Evolutionary conservation across 2,113 vertebrate species (phyloP).

Genomic region (Erythrocebus patas): DNA sequence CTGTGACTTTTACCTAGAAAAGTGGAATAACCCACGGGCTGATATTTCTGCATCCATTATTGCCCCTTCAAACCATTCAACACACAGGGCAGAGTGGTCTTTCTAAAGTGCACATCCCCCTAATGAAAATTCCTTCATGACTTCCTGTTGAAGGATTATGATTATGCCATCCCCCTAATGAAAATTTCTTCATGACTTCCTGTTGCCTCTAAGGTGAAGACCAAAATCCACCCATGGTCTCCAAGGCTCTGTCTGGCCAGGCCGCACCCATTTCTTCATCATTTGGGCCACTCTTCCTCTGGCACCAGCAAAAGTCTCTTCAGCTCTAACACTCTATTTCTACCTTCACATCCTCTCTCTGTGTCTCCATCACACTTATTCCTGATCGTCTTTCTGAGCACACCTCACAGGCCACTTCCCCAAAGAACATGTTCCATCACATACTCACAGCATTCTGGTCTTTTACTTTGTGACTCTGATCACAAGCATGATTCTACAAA

Average conservation of each 20-base stretch:
- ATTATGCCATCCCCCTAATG: neutral
- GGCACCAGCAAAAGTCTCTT: neutral
- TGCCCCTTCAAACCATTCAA: neutral
- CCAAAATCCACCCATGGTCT: neutral
- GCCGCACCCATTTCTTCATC: no score
- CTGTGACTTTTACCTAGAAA: neutral
- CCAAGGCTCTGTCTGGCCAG: neutral
- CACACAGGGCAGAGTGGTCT: neutral
- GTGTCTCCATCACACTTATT: neutral
- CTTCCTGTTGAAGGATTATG: neutral
- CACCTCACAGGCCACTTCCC: neutral
- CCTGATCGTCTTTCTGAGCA: neutral
- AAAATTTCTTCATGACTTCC: neutral
- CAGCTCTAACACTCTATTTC: neutral
- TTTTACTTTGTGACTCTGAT: neutral
- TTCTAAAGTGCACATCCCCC: neutral
- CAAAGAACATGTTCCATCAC: neutral
- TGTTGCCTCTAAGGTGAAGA: neutral
- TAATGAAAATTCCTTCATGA: neutral
- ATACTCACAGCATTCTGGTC: neutral
- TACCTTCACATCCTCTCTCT: neutral
- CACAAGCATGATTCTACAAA: neutral
- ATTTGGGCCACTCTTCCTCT: neutral
- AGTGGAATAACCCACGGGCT: neutral
- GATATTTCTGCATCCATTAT: neutral